phyloP scores from a whole-genome alignment of 2,113 vertebrate genomes.

The Aramus guarauna region DNA sequence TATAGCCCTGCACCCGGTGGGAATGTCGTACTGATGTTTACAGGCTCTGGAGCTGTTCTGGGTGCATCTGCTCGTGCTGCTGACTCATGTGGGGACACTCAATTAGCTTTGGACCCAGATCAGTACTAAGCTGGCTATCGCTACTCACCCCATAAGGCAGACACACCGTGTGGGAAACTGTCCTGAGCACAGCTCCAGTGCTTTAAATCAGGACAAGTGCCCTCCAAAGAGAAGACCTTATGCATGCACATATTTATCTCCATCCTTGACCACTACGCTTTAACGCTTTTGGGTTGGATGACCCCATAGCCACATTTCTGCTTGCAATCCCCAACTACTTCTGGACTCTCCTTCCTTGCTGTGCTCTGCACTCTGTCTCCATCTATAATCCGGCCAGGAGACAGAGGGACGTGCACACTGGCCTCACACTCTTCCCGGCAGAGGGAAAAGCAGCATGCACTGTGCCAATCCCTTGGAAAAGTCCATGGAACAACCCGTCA shows the following conservation, averaged over 20 bases:
- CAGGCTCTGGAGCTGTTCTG: background rate
- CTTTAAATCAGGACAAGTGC: background rate
- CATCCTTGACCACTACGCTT: background rate
- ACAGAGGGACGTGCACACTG: background rate
- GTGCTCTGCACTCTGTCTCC: background rate
- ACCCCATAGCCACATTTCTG: background rate
- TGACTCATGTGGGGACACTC: background rate
- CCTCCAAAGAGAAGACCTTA: background rate
- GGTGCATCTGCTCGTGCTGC: background rate
- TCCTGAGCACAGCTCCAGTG: background rate
- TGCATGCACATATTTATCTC: background rate
- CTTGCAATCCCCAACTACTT: background rate
- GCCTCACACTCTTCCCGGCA: background rate
- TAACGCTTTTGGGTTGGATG: background rate
- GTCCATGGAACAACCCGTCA: rapidly evolving
- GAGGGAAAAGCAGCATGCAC: background rate
- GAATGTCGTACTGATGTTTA: background rate
- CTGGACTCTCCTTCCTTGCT: background rate
- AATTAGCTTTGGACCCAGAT: background rate
- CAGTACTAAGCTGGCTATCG: background rate
- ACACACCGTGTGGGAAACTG: background rate
- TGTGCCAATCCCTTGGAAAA: background rate
- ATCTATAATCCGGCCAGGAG: background rate
- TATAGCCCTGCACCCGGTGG: background rate
- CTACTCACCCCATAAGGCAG: background rate